Evolutionary conservation across 2,888 invertebrate species (phyloP).

Genomic region (Litoditis marina): DNA sequence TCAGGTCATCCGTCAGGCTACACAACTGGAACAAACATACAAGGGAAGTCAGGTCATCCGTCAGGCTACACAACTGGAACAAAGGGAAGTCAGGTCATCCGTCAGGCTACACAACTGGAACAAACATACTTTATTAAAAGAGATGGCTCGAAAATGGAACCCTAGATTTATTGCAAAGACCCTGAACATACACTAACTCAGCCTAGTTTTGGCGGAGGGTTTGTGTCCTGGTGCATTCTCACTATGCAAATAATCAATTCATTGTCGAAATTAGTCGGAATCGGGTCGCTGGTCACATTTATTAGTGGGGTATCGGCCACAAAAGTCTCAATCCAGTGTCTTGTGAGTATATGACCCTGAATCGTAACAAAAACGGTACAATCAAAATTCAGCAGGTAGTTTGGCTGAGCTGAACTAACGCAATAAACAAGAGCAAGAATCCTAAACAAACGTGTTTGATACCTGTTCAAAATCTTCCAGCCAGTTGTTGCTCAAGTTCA

Average conservation of each 20-base stretch:
- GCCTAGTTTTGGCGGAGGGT: too few species aligned
- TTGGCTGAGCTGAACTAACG: neutral
- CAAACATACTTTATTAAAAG: neutral
- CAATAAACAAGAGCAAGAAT: neutral
- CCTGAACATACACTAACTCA: too few species aligned
- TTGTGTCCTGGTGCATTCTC: too few species aligned
- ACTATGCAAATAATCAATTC: too few species aligned
- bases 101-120: neutral
- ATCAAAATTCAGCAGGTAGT: too few species aligned
- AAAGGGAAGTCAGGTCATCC: neutral
- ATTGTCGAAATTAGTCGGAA: too few species aligned
- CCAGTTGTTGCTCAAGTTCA: conserved; percentile 4
- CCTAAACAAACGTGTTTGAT: neutral
- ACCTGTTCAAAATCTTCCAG: conserved; percentile 2
- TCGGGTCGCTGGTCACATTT: too few species aligned
- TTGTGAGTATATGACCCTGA: too few species aligned
- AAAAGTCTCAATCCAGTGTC: too few species aligned
- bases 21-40: neutral
- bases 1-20: neutral
- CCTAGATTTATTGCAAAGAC: neutral
- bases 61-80: neutral
- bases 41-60: neutral
- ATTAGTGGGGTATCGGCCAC: too few species aligned
- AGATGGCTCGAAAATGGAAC: neutral
- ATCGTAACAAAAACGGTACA: too few species aligned